Conservation (phyloP, 2,888 invertebrate species). For the Sarcophaga subvicina region DNA sequence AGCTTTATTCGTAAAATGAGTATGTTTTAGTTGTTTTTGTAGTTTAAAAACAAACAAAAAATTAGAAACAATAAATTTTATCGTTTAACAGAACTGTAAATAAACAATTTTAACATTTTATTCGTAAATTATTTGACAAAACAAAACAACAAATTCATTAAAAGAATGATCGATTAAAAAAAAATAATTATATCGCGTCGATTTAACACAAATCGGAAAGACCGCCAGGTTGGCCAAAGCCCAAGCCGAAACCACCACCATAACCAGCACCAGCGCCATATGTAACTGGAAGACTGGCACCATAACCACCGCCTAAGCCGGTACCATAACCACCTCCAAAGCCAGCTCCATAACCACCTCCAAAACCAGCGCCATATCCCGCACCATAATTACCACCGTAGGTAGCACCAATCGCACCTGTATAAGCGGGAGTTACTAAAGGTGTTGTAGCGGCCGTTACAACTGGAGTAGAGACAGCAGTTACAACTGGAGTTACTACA, state of each 20-base stretch:
- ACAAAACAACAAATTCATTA: conserved; percentile 22
- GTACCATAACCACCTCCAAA: conserved; percentile 82
- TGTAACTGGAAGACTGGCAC: conserved; percentile 65
- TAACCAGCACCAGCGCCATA: conserved; percentile 73
- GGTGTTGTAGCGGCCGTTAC: conserved; percentile 20
- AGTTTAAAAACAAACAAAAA: no score
- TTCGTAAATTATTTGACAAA: conserved; percentile 40
- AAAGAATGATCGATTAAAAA: conserved; percentile 17
- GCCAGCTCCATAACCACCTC: conserved; percentile 82
- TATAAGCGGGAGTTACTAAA: conserved; percentile 71
- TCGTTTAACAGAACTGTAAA: neutral
- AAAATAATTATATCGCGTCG: neutral
- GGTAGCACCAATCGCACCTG: conserved; percentile 69
- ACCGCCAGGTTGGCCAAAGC: conserved; percentile 68
- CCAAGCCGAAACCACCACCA: conserved; percentile 72
- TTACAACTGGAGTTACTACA: conserved; percentile 40
- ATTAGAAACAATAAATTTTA: no score
- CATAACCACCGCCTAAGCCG: conserved; percentile 80
- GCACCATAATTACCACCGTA: conserved; percentile 73
- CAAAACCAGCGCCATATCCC: conserved; percentile 83
- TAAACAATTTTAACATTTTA: conserved; percentile 22
- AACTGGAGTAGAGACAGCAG: conserved; percentile 36
- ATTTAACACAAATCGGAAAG: conserved; percentile 57
- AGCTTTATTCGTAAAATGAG: no score
- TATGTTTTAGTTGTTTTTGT: no score